A percentile compares a stretch with the other conserved stretches of the same genome.
phyloP scores from a whole-genome alignment of 2,888 invertebrate species.

The Pantelozetes paolii region DNA sequence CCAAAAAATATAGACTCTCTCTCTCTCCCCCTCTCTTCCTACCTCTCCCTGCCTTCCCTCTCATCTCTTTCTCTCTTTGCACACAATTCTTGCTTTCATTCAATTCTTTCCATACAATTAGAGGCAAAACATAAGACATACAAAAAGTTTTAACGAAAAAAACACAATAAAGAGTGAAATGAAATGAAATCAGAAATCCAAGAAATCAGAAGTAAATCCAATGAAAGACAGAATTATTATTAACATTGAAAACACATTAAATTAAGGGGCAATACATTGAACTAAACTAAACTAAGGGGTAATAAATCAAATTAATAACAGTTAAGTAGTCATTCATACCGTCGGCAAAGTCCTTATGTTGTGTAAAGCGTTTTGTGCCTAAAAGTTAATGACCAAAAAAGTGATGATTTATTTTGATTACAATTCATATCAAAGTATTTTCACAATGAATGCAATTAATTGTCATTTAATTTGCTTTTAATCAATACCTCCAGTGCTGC shows the following conservation, averaged over 20 bases:
- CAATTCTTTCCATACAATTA: slow-evolving; percentile 16
- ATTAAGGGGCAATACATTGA: no score
- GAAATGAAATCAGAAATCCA: background rate
- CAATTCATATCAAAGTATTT: background rate
- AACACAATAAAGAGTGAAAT: background rate
- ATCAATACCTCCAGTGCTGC: slow-evolving; percentile 71
- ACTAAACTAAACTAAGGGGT: background rate
- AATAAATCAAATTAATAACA: background rate
- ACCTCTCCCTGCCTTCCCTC: background rate
- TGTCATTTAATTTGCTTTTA: background rate
- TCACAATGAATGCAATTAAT: background rate
- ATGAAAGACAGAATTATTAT: background rate
- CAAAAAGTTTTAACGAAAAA: background rate
- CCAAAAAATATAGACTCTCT: background rate
- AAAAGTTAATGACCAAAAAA: slow-evolving; percentile 10
- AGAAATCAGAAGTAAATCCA: background rate
- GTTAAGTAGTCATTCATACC: slow-evolving; percentile 66
- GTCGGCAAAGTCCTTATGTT: slow-evolving; percentile 96
- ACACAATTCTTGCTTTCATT: background rate
- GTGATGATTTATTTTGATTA: background rate
- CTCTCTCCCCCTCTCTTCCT: background rate
- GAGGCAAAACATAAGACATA: background rate
- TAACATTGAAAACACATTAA: background rate
- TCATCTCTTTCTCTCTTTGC: background rate
- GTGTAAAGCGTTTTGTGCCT: slow-evolving; percentile 98